phyloP scores from a whole-genome alignment of 2,888 invertebrate species.

The Cylindroiulus punctatus region DNA sequence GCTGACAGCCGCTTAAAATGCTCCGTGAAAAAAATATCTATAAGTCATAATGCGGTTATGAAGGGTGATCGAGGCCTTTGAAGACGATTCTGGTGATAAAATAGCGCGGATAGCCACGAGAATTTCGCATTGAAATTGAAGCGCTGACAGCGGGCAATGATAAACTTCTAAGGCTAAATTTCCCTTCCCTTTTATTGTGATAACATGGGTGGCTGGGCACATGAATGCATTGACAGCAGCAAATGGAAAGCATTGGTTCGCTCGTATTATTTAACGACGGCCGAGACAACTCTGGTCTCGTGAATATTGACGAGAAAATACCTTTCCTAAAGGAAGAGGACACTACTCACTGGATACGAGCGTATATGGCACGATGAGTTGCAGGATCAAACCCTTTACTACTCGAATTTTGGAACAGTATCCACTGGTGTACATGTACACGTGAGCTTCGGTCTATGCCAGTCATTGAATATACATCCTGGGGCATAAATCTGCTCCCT shows the following conservation, averaged over 20 bases:
- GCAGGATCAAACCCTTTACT: too few relatives aligned
- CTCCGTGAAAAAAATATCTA: not conserved
- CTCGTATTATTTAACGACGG: too few relatives aligned
- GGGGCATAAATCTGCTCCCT: too few relatives aligned
- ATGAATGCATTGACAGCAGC: not conserved
- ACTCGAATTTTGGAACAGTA: too few relatives aligned
- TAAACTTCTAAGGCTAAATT: slow-evolving; percentile 17
- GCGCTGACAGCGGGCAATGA: not conserved
- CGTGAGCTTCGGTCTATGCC: too few relatives aligned
- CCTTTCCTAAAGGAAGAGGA: too few relatives aligned
- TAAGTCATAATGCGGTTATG: slow-evolving; percentile 18
- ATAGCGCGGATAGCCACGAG: not conserved
- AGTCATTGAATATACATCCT: too few relatives aligned
- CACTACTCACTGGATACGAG: too few relatives aligned
- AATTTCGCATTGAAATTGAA: slow-evolving; percentile 32
- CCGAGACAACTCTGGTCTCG: too few relatives aligned
- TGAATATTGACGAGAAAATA: too few relatives aligned
- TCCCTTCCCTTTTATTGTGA: not conserved
- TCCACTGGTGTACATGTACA: too few relatives aligned
- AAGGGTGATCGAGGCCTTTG: slow-evolving; percentile 4
- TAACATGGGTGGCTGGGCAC: not conserved
- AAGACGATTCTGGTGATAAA: slow-evolving; percentile 31
- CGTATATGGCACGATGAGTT: too few relatives aligned
- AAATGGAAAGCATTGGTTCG: not conserved
- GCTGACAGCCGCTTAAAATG: slow-evolving; percentile 15